Conservation (phyloP, 2,113 vertebrate species). For the Aramus guarauna region DNA sequence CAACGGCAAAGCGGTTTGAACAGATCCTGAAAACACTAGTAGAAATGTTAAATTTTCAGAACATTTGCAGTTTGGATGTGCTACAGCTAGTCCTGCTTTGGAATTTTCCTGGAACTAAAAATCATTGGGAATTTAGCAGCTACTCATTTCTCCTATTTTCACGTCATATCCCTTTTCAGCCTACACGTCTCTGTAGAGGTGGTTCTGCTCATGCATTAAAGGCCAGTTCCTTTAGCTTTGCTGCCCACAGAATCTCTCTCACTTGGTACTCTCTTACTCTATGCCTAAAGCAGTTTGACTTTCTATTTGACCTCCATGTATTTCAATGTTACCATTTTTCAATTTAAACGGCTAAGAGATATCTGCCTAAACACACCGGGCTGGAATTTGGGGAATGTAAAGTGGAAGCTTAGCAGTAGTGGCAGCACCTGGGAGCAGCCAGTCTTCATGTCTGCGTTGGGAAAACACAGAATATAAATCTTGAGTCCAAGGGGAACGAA, state of each 20-base stretch:
- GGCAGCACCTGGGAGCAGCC: background rate
- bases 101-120: background rate
- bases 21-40: background rate
- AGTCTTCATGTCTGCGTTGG: background rate
- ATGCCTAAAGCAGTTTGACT: background rate
- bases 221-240: background rate
- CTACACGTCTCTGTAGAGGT: background rate
- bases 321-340: background rate
- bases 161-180: background rate
- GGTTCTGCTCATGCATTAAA: background rate
- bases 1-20: background rate
- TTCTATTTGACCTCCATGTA: background rate
- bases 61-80: background rate
- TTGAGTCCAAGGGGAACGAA: background rate
- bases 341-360: background rate
- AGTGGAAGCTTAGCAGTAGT: constrained; percentile 2
- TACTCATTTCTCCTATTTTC: background rate
- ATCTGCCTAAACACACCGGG: background rate
- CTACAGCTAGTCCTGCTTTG: background rate
- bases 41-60: background rate
- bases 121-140: background rate
- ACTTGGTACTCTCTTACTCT: background rate
- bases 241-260: background rate
- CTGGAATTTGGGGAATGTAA: constrained; percentile 42
- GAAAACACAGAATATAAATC: background rate